Percentiles rank a stretch among this genome's conserved stretches.
phyloP scores from a whole-genome alignment of 2,113 vertebrate genomes.

The Plotosus lineatus region DNA sequence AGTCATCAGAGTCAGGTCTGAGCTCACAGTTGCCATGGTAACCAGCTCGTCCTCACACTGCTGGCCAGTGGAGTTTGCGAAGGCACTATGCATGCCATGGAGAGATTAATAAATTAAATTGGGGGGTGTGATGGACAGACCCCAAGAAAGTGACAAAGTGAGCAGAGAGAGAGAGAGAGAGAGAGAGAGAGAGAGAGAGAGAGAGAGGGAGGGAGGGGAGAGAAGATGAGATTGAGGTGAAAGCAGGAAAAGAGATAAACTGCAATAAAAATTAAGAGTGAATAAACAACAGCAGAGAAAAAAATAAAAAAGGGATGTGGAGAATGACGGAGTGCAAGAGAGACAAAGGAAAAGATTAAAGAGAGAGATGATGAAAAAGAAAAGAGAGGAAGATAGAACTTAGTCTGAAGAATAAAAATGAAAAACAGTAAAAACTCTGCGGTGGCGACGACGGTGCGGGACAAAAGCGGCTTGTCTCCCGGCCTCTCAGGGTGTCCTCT shows the following conservation, averaged over 20 bases:
- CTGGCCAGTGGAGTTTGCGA: conserved; percentile 51
- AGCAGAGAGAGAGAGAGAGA: background rate
- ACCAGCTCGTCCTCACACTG: conserved; percentile 55
- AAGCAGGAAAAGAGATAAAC: background rate
- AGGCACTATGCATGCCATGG: conserved; percentile 44
- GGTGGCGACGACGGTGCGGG: background rate
- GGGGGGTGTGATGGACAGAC: background rate
- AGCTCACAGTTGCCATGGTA: conserved; percentile 69
- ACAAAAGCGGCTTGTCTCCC: background rate
- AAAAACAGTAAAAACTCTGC: background rate
- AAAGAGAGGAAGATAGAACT: background rate
- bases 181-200: background rate
- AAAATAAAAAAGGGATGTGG: background rate
- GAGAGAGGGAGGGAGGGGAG: background rate
- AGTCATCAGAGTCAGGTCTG: conserved; percentile 56
- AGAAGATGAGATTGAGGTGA: background rate
- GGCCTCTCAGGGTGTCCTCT: background rate
- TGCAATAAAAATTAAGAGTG: background rate
- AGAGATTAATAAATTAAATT: conserved; percentile 46
- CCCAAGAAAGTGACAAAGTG: background rate
- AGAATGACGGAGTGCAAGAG: background rate
- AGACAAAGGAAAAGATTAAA: background rate
- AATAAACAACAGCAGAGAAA: background rate
- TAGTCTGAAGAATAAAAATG: no score
- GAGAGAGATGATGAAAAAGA: background rate